These are phyloP conservation scores for Sarcophaga peregrina DNA, from an alignment of 1,140 invertebrate species.

Conservation along the genomic window DNA sequence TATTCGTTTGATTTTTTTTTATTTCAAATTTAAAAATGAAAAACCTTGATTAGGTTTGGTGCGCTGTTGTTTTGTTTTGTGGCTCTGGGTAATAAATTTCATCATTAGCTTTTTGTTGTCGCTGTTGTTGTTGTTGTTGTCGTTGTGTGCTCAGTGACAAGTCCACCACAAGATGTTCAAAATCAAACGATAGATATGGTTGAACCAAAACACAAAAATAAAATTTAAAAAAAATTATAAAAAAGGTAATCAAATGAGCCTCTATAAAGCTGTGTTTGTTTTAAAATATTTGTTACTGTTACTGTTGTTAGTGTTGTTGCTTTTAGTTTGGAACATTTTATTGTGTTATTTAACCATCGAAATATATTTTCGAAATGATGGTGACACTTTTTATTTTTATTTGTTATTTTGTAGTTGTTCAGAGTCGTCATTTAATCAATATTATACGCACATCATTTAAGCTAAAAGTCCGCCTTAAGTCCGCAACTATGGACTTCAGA, in stretches of 20 bases:
- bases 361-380: constrained; percentile 38
- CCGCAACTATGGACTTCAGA: too few species aligned
- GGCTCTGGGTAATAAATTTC: constrained; percentile 39
- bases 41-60: constrained; percentile 38
- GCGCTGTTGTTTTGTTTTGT: constrained; percentile 27
- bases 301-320: background rate
- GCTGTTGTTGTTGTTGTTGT: background rate
- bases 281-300: background rate
- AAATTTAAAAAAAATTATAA: too few species aligned
- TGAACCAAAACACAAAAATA: too few species aligned
- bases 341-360: background rate
- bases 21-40: background rate
- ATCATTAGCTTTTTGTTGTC: constrained; percentile 38
- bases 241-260: background rate
- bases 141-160: constrained; percentile 3
- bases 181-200: background rate
- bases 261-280: constrained; percentile 25
- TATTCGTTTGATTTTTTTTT: background rate
- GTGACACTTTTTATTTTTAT: background rate
- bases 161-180: constrained; percentile 31
- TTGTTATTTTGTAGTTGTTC: background rate
- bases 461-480: background rate
- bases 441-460: background rate
- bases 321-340: background rate
- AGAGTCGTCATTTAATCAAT: background rate